Conservation (phyloP, 2,888 invertebrate genomes). For the Isotomurus palustris region DNA sequence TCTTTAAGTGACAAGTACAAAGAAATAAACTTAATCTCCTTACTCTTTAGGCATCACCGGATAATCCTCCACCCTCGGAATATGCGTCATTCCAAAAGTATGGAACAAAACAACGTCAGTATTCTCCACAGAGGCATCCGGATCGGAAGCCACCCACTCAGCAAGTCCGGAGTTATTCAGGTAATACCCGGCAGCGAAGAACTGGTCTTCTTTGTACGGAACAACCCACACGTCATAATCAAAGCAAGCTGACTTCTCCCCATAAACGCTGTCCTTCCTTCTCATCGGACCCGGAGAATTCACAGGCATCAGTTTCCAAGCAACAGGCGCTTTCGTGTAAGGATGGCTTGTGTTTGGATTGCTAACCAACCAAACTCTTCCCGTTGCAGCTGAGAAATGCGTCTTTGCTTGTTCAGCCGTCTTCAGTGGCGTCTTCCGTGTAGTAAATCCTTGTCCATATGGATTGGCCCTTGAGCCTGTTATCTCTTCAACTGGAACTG, state of each 20-base stretch:
- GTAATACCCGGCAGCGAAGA: conserved; percentile 27
- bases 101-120: conserved; percentile 23
- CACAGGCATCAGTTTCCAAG: conserved; percentile 22
- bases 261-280: conserved; percentile 16
- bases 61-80: conserved; percentile 26
- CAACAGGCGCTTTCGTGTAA: conserved; percentile 10
- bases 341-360: conserved; percentile 10
- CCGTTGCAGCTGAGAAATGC: conserved; percentile 1
- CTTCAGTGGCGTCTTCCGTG: not conserved
- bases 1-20: no score
- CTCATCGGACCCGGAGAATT: conserved; percentile 13
- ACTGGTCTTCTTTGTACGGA: conserved; percentile 25
- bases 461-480: conserved; percentile 19
- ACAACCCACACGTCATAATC: conserved; percentile 31
- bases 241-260: conserved; percentile 17
- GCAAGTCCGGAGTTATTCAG: conserved; percentile 16
- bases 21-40: conserved; percentile 4
- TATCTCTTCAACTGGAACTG: conserved; percentile 10
- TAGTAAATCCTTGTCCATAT: conserved; percentile 27
- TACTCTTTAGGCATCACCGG: conserved; percentile 37
- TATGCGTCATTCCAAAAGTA: conserved; percentile 16
- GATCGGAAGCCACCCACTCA: conserved; percentile 5
- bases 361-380: conserved; percentile 20
- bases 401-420: conserved; percentile 14
- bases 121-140: conserved; percentile 5